Percentiles rank a stretch among this genome's conserved stretches.
Evolutionary conservation across 2,113 vertebrate species (phyloP).

Genomic region (Calypte anna): DNA sequence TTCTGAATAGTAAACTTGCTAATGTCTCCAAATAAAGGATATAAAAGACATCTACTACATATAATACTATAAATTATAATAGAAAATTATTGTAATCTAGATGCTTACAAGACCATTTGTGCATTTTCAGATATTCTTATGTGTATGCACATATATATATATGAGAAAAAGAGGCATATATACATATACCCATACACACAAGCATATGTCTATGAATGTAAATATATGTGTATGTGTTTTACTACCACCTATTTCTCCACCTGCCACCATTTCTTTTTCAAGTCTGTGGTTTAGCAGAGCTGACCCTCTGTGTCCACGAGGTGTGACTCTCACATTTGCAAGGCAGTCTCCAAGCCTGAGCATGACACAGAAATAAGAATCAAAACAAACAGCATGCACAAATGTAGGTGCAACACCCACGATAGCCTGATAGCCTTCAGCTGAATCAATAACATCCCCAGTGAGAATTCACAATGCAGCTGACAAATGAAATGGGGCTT

Average conservation of each 20-base stretch:
- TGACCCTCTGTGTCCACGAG: not conserved
- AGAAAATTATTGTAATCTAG: not conserved
- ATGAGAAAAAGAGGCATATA: not conserved
- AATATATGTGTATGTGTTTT: not conserved
- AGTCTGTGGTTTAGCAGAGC: not conserved
- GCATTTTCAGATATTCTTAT: not conserved
- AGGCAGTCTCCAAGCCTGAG: not conserved
- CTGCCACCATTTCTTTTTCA: not conserved
- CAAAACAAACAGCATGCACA: not conserved
- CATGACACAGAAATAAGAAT: not conserved
- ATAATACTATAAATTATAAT: not conserved
- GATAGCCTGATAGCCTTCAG: not conserved
- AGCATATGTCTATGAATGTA: not conserved
- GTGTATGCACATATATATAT: not conserved
- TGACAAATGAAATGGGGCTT: not conserved
- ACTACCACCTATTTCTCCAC: not conserved
- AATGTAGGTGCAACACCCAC: not conserved
- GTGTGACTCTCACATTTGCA: not conserved
- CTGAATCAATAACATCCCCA: not conserved
- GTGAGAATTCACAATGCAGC: accelerated
- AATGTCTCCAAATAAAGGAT: not conserved
- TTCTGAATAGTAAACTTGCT: not conserved
- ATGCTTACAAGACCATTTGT: not conserved
- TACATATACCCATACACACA: not conserved
- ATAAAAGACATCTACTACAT: not conserved